Conservation (phyloP, 2,888 invertebrate genomes). For the Drosophila meridiana region DNA sequence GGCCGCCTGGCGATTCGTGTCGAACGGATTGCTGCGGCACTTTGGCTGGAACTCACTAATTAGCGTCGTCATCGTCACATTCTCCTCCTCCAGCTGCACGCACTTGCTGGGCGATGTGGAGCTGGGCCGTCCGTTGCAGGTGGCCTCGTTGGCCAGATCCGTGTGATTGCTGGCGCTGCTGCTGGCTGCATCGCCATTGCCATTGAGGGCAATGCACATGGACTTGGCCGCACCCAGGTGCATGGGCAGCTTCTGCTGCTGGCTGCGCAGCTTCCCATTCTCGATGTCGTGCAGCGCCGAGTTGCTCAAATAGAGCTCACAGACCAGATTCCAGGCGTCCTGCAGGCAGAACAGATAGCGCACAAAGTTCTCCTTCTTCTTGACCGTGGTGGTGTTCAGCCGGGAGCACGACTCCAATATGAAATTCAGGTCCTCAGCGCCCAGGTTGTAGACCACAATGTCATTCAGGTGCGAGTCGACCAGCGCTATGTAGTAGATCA, state of each 20-base stretch:
- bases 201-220: slow-evolving; percentile 73
- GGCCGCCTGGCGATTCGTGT: slow-evolving; percentile 84
- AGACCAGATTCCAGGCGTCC: slow-evolving; percentile 88
- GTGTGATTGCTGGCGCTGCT: slow-evolving; percentile 15
- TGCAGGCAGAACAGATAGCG: slow-evolving; percentile 88
- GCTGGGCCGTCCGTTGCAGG: slow-evolving; percentile 6
- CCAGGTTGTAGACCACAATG: slow-evolving; percentile 88
- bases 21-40: slow-evolving; percentile 84
- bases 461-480: slow-evolving; percentile 93
- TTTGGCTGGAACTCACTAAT: slow-evolving; percentile 85
- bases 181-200: slow-evolving; percentile 59
- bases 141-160: slow-evolving; percentile 6
- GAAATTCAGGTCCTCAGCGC: slow-evolving; percentile 87
- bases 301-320: slow-evolving; percentile 86
- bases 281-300: slow-evolving; percentile 84
- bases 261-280: slow-evolving; percentile 74
- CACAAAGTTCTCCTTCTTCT: slow-evolving; percentile 87
- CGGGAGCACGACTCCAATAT: slow-evolving; percentile 88
- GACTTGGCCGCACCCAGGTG: slow-evolving; percentile 62
- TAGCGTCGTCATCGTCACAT: slow-evolving; percentile 84
- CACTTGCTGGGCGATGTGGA: slow-evolving; percentile 78
- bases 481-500: slow-evolving; percentile 93
- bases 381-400: slow-evolving; percentile 86
- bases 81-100: slow-evolving; percentile 81
- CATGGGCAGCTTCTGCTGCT: slow-evolving; percentile 49